Conservation (phyloP, 2,888 invertebrate species). For the Machimus atricapillus region DNA sequence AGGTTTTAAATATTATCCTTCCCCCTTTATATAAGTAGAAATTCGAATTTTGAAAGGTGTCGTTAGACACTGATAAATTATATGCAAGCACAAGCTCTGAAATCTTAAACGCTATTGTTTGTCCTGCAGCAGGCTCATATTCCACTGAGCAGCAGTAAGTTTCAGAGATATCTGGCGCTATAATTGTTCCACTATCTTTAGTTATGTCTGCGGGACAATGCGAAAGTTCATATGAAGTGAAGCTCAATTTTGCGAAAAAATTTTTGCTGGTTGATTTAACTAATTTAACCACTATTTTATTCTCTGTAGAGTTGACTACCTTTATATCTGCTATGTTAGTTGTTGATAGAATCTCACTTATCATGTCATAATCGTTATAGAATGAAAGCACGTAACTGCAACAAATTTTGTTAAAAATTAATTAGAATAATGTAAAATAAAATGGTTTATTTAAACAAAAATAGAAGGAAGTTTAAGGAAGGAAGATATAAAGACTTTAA, state of each 20-base stretch:
- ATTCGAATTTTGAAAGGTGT: too few species aligned
- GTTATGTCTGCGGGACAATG: conserved; percentile 63
- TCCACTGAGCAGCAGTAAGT: conserved; percentile 29
- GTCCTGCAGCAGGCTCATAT: not conserved
- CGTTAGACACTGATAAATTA: not conserved
- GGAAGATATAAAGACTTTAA: too few species aligned
- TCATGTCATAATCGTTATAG: conserved; percentile 50
- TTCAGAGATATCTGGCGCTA: conserved; percentile 53
- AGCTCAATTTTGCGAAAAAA: conserved; percentile 74
- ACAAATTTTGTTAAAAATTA: not conserved
- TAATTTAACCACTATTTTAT: conserved; percentile 69
- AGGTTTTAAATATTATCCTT: not conserved
- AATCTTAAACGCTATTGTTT: not conserved
- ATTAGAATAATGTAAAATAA: too few species aligned
- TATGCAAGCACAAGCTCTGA: not conserved
- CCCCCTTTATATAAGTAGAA: too few species aligned
- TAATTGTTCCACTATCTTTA: conserved; percentile 61
- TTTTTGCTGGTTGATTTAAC: conserved; percentile 62
- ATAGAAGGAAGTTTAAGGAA: too few species aligned
- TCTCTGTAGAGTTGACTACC: conserved; percentile 70
- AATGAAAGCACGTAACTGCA: conserved; percentile 47
- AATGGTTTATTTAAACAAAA: too few species aligned
- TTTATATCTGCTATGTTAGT: conserved; percentile 54
- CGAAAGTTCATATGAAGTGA: conserved; percentile 69
- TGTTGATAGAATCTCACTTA: conserved; percentile 56